A percentile compares a stretch with the other conserved stretches of the same genome.
Conservation (phyloP, 1,140 invertebrate genomes). For the Trialeurodes vaporariorum region DNA sequence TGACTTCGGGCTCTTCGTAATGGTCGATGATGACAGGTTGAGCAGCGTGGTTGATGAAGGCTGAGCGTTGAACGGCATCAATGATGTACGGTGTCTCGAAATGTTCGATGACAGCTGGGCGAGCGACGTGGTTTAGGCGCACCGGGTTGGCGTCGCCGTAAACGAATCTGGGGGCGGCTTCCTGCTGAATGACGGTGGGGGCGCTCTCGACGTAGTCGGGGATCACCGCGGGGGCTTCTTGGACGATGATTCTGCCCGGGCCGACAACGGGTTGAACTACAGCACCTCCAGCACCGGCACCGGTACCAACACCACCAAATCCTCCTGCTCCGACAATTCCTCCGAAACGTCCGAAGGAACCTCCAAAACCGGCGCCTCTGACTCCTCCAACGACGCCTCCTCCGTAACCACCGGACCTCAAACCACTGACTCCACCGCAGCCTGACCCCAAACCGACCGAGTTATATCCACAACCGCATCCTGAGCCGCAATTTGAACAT, state of each 20-base stretch:
- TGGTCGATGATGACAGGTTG: neutral
- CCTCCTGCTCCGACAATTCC: neutral
- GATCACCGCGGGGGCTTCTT: neutral
- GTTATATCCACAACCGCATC: neutral
- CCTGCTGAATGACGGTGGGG: neutral
- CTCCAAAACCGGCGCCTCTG: neutral
- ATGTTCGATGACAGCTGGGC: neutral
- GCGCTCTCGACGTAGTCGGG: neutral
- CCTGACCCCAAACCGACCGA: neutral
- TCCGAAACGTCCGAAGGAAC: neutral
- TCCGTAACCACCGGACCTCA: neutral
- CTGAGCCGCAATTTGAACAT: neutral
- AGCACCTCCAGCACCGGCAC: neutral
- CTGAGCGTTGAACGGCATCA: neutral
- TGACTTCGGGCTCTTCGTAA: neutral
- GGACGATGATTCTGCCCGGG: neutral
- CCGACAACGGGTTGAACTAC: neutral
- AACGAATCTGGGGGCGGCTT: neutral
- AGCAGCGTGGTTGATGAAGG: neutral
- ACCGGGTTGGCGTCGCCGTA: neutral
- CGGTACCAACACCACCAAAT: neutral
- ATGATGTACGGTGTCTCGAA: neutral
- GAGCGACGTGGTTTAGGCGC: neutral
- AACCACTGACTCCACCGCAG: neutral
- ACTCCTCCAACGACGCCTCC: neutral